Evolutionary conservation across 2,888 invertebrate genomes (phyloP), one percentile per base, ranked within the genome.

Genomic region (Saturnia japonica): DNA sequence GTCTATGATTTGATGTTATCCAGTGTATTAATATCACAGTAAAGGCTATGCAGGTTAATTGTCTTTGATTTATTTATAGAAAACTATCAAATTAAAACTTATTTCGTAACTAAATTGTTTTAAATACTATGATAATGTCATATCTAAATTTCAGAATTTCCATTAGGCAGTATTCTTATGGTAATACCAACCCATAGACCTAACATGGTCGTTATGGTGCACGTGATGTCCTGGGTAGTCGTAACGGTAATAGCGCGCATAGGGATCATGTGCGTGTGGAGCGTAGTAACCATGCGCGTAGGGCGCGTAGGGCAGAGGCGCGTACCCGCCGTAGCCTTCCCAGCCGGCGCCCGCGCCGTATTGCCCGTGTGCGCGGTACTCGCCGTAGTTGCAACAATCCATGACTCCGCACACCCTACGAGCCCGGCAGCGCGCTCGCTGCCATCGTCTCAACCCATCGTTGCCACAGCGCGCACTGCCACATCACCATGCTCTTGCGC

Each of bases 351-450:
- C 78, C 75, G 82, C 83, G 82, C 85, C 83, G 83, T 88, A 88
- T 82, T 85, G 85, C 78, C 84, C 88, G 82, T 83, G 87, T 85
- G 83, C 89, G 83, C 93, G 91, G 85, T 90, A 92, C 88, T 91
- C 91, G 83, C 89, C 88, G 91, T 93, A 94, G 86, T 93, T 91
- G 89, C 93, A 94, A 89, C 94, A 94, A 83, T 94, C 94, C 94
- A 94, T 94, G 77, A 79, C 67, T 62, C 71, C 80, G 80, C 74
- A 77, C 80, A 77, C 82, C 79, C 88, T 88, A 91, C 87, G 90
- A 87, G 78, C 87, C 88, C 78, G 81, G 81, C 86, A 81, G 82
- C 86, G 86, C 85, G 78, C 89, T 81, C 85, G 77, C 83, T 85
- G 84, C 82, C 76, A 77, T 81, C 79, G 78, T 73, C 76, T 75